Evolutionary conservation across 2,113 vertebrate genomes (phyloP).

Genomic region (Plecotus auritus): DNA sequence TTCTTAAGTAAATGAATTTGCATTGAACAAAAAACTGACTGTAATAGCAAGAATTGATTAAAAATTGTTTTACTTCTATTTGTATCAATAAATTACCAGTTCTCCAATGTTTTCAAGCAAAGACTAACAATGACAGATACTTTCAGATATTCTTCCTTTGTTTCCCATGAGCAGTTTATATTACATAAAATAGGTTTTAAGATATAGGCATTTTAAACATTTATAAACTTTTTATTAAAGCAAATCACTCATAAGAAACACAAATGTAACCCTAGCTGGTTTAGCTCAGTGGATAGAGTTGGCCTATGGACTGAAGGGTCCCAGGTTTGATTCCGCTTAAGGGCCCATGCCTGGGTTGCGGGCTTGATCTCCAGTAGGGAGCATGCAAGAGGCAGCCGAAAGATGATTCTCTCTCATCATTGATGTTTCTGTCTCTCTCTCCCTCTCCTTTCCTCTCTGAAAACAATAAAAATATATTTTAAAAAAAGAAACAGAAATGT

Average conservation of each 20-base stretch:
- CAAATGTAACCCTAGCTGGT: background rate
- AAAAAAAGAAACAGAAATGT: background rate
- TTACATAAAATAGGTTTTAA: background rate
- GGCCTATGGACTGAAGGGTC: no score
- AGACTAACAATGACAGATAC: background rate
- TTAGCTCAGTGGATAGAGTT: no score
- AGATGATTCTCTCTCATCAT: no score
- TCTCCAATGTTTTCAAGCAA: background rate
- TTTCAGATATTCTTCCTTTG: background rate
- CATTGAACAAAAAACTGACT: background rate
- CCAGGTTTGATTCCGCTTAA: no score
- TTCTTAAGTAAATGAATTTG: background rate
- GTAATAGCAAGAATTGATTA: background rate
- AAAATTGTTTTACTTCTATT: background rate
- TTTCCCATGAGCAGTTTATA: background rate
- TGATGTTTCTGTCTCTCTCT: no score
- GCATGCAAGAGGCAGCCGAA: no score
- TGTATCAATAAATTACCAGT: background rate
- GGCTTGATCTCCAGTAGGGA: no score
- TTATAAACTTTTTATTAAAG: background rate
- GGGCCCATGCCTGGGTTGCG: no score
- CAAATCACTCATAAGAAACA: background rate
- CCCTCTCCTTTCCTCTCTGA: no score
- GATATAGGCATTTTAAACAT: background rate
- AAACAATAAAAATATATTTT: no score